Conservation (phyloP, 1,140 invertebrate genomes). For the Camponotus pennsylvanicus region DNA sequence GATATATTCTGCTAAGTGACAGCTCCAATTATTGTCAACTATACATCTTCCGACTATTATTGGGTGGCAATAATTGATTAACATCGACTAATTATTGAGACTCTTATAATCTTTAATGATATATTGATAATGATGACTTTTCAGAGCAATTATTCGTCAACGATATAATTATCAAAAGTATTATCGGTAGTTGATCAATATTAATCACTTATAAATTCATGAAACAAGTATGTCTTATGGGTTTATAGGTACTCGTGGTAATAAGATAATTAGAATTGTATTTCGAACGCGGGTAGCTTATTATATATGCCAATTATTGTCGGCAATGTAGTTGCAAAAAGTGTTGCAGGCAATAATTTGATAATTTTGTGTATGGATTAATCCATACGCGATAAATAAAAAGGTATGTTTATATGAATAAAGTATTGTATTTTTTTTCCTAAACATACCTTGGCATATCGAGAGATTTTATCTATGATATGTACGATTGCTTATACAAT, state of each 20-base stretch:
- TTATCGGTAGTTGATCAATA: conserved; percentile 18
- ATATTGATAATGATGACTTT: conserved; percentile 25
- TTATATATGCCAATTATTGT: conserved; percentile 8
- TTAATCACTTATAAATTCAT: conserved; percentile 48
- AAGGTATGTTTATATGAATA: conserved; percentile 27
- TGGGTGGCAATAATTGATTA: conserved; percentile 36
- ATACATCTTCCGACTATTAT: conserved; percentile 6
- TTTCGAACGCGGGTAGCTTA: conserved; percentile 26
- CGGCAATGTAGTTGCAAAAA: conserved; percentile 20
- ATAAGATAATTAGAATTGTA: conserved; percentile 28
- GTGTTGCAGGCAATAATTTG: conserved; percentile 34
- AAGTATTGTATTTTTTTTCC: conserved; percentile 8
- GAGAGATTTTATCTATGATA: conserved; percentile 42
- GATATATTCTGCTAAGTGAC: not conserved
- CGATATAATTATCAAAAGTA: conserved; percentile 36
- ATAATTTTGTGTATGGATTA: conserved; percentile 30
- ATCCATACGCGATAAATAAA: conserved; percentile 1
- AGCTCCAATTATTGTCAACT: conserved; percentile 27
- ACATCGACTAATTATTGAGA: conserved; percentile 36
- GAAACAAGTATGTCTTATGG: conserved; percentile 13
- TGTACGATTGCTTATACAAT: conserved; percentile 63
- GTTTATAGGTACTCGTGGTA: not conserved
- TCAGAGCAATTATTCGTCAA: conserved; percentile 32
- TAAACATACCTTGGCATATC: conserved; percentile 34
- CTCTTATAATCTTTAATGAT: conserved; percentile 29